Evolutionary conservation across 2,888 invertebrate species (phyloP).

Genomic region (Cephus spinipes): DNA sequence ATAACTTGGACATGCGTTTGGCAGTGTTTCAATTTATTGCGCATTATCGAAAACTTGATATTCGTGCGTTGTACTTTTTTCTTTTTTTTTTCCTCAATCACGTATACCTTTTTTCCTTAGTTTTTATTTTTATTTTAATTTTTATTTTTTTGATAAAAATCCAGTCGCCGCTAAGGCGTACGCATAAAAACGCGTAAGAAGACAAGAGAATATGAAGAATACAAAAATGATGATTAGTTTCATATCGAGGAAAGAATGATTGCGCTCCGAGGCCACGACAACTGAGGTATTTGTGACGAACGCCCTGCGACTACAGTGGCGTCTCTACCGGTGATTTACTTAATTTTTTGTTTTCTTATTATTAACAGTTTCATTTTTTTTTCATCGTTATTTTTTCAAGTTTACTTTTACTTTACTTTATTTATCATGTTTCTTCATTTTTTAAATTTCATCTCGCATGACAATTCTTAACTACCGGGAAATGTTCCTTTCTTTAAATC

Average conservation of each 20-base stretch:
- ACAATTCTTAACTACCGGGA: constrained; percentile 62
- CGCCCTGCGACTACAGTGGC: constrained; percentile 47
- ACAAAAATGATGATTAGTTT: background rate
- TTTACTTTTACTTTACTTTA: constrained; percentile 26
- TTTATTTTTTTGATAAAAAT: no score
- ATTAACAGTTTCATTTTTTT: constrained; percentile 44
- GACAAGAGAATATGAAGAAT: background rate
- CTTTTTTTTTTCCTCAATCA: no score
- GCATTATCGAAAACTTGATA: no score
- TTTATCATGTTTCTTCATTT: constrained; percentile 16
- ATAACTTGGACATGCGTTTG: no score
- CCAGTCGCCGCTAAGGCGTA: background rate
- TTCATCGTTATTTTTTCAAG: constrained; percentile 35
- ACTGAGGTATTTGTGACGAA: constrained; percentile 64
- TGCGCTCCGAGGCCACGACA: constrained; percentile 57
- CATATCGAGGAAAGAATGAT: background rate
- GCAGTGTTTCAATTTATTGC: no score
- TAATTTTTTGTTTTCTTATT: constrained; percentile 41
- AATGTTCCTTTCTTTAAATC: constrained; percentile 61
- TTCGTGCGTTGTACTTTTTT: no score
- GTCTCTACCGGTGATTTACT: constrained; percentile 48
- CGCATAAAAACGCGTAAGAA: background rate
- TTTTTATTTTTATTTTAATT: no score
- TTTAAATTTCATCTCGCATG: constrained; percentile 37
- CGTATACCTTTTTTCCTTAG: no score